Evolutionary conservation across 2,797 vertebrate species (phyloP), one percentile per base, ranked within the genome.

Genomic region (Capromys pilorides): DNA sequence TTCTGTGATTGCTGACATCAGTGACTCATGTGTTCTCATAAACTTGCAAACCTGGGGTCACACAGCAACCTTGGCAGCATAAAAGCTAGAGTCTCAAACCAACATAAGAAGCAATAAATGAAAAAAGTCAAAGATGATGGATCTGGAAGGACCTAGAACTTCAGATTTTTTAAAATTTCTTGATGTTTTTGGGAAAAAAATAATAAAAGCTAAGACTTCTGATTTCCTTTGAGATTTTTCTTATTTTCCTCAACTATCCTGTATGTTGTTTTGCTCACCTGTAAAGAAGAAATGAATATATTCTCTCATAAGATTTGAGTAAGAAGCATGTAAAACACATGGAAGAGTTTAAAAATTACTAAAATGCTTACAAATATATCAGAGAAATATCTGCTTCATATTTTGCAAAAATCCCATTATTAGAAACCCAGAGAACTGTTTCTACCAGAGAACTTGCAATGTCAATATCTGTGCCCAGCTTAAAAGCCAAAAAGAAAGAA

Each of bases 71-170:
- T 45, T 24, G 18, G 36, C 11, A 54, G 75, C 16, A 57, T 81
- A 49, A 86, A 87, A 95, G n/a, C 33, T 62, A 79, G 41, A 91
- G 62, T 87, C 64, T 45, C 16, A 88, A 92, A 59, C 51, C 10
- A 86, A 73, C 67, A 14, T 51, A 85, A 67, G 49, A 93, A 24
- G 0, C 61, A 10, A 86, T 90, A 92, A 61, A 67, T 85, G 28
- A 22, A 33, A 67, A 59, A 14, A 36, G 61, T 80, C 59, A 64
- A 81, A 28, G 36, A 4, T 62, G 59, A 49, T 33, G 0, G 45
- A n/a, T 75, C 71, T 11, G n/a, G 28, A 78, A 73, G 19, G 33
- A 13, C 71, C 36, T 86, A 41, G 2, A 80, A 67, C 86, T 85
- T n/a, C 16, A 85, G 7, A 57, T 83, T 39, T 39, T 59, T 59